phyloP scores from a whole-genome alignment of 2,797 vertebrate species.

The Antennarius maculatus region DNA sequence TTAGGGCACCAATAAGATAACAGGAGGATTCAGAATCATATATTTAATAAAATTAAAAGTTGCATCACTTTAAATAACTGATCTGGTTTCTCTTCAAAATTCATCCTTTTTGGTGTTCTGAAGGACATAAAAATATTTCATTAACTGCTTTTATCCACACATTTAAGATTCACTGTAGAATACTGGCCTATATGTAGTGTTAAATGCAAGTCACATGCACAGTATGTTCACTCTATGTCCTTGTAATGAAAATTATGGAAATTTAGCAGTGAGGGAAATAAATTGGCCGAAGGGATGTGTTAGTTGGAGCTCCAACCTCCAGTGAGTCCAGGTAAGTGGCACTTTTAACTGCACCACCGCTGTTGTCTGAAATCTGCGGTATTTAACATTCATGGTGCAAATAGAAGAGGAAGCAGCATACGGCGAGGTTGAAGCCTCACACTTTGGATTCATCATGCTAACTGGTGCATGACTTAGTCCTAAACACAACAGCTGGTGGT shows the following conservation, averaged over 20 bases:
- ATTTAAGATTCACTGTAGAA: neutral
- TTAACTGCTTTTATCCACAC: neutral
- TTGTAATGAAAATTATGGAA: neutral
- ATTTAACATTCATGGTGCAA: conserved; percentile 5
- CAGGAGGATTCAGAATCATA: conserved; percentile 7
- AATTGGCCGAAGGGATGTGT: neutral
- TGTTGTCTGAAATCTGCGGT: conserved; percentile 6
- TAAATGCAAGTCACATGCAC: neutral
- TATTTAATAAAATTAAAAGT: neutral
- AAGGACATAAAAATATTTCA: neutral
- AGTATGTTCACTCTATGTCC: neutral
- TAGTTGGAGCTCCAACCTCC: neutral
- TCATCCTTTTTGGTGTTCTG: conserved; percentile 1
- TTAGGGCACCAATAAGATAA: conserved; percentile 38
- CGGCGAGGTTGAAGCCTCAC: conserved; percentile 43
- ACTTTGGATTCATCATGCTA: conserved; percentile 60
- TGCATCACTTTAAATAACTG: neutral
- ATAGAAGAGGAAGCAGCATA: conserved; percentile 29
- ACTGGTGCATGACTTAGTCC: conserved; percentile 67
- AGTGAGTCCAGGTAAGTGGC: neutral
- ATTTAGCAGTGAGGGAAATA: neutral
- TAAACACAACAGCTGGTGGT: conserved; percentile 81
- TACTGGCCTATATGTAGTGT: neutral
- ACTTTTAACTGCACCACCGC: neutral
- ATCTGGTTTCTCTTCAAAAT: neutral